Evolutionary conservation across 1,140 invertebrate species (phyloP).

Genomic region (Drosophila nebulosa): DNA sequence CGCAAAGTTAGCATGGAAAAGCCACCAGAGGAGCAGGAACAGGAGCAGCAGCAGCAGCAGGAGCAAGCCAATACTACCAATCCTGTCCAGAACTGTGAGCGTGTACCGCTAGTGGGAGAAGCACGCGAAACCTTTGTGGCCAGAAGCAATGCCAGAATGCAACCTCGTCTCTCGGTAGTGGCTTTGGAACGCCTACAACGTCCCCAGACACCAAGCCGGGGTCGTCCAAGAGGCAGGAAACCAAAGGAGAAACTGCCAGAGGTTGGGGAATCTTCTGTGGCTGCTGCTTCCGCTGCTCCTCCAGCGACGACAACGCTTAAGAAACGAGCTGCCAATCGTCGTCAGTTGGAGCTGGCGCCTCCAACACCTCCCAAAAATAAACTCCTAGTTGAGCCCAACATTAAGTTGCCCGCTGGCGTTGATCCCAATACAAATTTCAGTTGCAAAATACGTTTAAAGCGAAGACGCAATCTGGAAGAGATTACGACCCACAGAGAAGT

Average conservation of each 20-base stretch:
- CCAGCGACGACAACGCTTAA: slow-evolving; percentile 23
- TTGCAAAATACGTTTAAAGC: slow-evolving; percentile 73
- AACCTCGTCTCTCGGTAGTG: slow-evolving; percentile 82
- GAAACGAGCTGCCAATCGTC: slow-evolving; percentile 62
- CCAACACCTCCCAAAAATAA: slow-evolving; percentile 41
- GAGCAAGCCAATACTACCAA: slow-evolving; percentile 15
- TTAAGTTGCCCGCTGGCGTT: slow-evolving; percentile 68
- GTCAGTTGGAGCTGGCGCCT: background rate
- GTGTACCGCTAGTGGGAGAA: slow-evolving; percentile 85
- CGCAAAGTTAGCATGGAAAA: slow-evolving; percentile 83
- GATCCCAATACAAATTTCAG: slow-evolving; percentile 77
- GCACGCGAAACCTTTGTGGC: slow-evolving; percentile 84
- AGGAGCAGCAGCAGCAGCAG: slow-evolving; percentile 40
- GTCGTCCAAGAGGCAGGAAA: slow-evolving; percentile 37
- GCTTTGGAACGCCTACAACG: slow-evolving; percentile 84
- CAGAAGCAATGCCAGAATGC: slow-evolving; percentile 81
- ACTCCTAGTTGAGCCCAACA: slow-evolving; percentile 74
- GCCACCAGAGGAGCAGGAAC: slow-evolving; percentile 9
- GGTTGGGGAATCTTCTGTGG: background rate
- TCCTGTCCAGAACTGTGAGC: slow-evolving; percentile 82
- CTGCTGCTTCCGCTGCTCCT: background rate
- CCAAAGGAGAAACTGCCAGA: slow-evolving; percentile 24
- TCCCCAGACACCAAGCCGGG: slow-evolving; percentile 69
- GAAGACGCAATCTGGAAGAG: slow-evolving; percentile 50
- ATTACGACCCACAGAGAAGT: background rate